These are phyloP conservation scores for Salmo trutta DNA, from an alignment of 2,797 vertebrate genomes.

Conservation along the genomic window DNA sequence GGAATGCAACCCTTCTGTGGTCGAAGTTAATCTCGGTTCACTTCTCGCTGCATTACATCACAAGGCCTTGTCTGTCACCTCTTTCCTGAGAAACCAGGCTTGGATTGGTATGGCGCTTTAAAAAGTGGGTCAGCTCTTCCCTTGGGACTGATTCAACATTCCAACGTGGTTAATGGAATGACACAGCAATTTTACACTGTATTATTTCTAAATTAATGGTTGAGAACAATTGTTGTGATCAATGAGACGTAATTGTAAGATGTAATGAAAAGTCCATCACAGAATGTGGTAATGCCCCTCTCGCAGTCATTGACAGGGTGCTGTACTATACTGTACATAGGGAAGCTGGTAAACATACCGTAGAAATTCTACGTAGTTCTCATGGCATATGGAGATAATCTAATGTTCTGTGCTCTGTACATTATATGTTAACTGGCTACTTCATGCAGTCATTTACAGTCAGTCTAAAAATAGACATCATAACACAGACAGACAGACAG, in stretches of 20 bases:
- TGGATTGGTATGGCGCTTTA: neutral
- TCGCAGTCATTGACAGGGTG: neutral
- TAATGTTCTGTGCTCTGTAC: slow-evolving; percentile 6
- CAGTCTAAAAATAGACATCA: slow-evolving; percentile 12
- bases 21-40: neutral
- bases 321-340: neutral
- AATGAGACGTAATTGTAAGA: neutral
- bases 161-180: neutral
- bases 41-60: slow-evolving; percentile 11
- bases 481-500: neutral
- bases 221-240: neutral
- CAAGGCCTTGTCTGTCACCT: neutral
- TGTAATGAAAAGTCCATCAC: neutral
- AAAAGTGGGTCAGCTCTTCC: neutral
- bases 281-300: neutral
- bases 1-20: neutral
- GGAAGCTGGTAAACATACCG: neutral
- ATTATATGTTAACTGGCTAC: slow-evolving; percentile 6
- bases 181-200: neutral
- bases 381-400: neutral
- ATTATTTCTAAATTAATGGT: neutral
- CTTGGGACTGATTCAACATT: neutral
- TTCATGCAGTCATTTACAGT: slow-evolving; percentile 10
- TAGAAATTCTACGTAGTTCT: neutral
- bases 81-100: neutral